phyloP scores from a whole-genome alignment of 2,113 vertebrate genomes.

The Perca schrenkii region DNA sequence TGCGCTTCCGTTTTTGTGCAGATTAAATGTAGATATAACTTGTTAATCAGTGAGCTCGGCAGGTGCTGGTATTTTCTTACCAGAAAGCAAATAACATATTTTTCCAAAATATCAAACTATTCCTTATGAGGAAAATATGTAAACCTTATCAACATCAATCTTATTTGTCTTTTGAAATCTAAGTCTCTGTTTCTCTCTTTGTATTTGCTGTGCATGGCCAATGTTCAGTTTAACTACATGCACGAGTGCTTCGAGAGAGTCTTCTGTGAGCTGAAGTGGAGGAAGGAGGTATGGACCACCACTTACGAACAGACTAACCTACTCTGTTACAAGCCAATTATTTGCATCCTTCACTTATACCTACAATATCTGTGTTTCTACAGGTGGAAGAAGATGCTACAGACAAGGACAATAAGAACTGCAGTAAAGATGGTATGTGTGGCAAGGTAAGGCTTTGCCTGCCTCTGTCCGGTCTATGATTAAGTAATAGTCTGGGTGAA shows the following conservation, averaged over 20 bases:
- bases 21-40: not conserved
- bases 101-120: not conserved
- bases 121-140: not conserved
- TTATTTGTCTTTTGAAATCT: not conserved
- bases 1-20: not conserved
- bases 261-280: constrained; percentile 98
- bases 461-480: constrained; percentile 66
- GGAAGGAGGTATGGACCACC: constrained; percentile 89
- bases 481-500: constrained; percentile 5
- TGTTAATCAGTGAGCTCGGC: not conserved
- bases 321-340: not conserved
- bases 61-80: not conserved
- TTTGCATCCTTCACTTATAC: not conserved
- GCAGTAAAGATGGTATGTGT: constrained; percentile 89
- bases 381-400: constrained; percentile 90
- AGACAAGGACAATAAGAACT: constrained; percentile 90
- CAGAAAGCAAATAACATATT: not conserved
- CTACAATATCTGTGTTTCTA: constrained; percentile 9
- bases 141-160: not conserved
- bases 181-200: constrained; percentile 30
- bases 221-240: constrained; percentile 96
- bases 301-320: not conserved
- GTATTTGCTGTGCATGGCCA: constrained; percentile 17
- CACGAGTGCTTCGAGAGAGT: constrained; percentile 98
- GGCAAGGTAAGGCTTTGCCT: constrained; percentile 89